phyloP scores from a whole-genome alignment of 2,888 invertebrate genomes.

The Oxystoma pomonae region DNA sequence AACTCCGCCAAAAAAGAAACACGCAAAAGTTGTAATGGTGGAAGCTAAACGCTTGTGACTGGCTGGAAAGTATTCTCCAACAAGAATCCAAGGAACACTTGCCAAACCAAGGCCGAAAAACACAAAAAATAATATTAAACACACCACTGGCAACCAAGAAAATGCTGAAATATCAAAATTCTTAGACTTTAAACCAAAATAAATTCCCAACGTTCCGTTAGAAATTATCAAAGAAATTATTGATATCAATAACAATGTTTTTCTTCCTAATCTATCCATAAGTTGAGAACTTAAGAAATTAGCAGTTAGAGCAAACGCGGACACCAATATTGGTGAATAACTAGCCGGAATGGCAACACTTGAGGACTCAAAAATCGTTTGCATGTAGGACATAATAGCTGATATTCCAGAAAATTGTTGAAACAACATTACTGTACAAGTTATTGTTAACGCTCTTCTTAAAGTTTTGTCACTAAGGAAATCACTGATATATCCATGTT shows the following conservation, averaged over 20 bases:
- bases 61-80: conserved; percentile 75
- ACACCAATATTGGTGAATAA: conserved; percentile 71
- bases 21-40: conserved; percentile 19
- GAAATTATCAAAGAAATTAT: conserved; percentile 61
- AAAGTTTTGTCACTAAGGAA: conserved; percentile 20
- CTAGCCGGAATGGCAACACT: conserved; percentile 50
- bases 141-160: conserved; percentile 17
- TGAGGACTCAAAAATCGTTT: conserved; percentile 58
- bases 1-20: conserved; percentile 22
- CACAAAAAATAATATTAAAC: conserved; percentile 15
- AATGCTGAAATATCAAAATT: conserved; percentile 3
- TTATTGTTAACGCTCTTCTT: conserved; percentile 42
- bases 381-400: conserved; percentile 72
- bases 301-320: conserved; percentile 66
- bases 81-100: conserved; percentile 74
- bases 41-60: conserved; percentile 66
- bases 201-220: conserved; percentile 29
- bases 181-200: conserved; percentile 38
- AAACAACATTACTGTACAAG: conserved; percentile 37
- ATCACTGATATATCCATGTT: conserved; percentile 7
- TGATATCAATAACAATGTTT: conserved; percentile 65
- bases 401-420: conserved; percentile 60
- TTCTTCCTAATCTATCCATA: conserved; percentile 72
- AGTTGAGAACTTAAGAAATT: conserved; percentile 66
- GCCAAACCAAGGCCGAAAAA: conserved; percentile 54